A percentile compares a stretch with the other conserved stretches of the same genome.
phyloP scores from a whole-genome alignment of 2,888 invertebrate species.

The Rotaria socialis region DNA sequence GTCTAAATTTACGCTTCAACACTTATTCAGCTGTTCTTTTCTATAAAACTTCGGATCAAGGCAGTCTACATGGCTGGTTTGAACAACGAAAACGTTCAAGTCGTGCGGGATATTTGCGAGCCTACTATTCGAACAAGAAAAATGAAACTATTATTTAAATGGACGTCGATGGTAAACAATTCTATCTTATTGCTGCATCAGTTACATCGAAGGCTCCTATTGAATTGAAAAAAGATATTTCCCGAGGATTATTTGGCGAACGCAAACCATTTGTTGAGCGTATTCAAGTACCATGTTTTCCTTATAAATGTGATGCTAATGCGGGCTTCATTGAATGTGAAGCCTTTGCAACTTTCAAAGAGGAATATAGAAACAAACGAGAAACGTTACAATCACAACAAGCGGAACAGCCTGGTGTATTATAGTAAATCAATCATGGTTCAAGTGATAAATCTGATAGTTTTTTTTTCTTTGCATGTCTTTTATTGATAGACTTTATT shows the following conservation, averaged over 20 bases:
- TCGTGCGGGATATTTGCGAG: neutral
- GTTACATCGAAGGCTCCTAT: neutral
- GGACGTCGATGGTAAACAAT: slow-evolving; percentile 1
- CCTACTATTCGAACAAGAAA: neutral
- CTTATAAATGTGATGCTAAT: neutral
- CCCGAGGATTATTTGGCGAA: neutral
- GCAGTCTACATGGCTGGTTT: neutral
- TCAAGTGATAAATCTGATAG: too few relatives aligned
- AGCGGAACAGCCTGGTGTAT: too few relatives aligned
- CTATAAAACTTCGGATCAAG: neutral
- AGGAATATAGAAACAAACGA: too few relatives aligned
- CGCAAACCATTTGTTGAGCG: neutral
- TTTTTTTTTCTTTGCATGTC: too few relatives aligned
- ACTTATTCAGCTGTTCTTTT: neutral
- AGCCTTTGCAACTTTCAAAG: too few relatives aligned
- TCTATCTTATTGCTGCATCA: slow-evolving; percentile 1
- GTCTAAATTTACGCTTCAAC: neutral
- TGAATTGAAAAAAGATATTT: neutral
- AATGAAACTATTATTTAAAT: neutral
- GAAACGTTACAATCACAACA: too few relatives aligned
- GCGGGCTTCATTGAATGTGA: neutral
- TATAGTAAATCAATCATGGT: too few relatives aligned
- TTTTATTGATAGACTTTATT: too few relatives aligned
- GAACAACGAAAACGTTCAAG: neutral
- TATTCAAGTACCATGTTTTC: neutral